These are phyloP conservation scores for Rhea pennata DNA, from an alignment of 2,113 vertebrate genomes.

Conservation along the genomic window DNA sequence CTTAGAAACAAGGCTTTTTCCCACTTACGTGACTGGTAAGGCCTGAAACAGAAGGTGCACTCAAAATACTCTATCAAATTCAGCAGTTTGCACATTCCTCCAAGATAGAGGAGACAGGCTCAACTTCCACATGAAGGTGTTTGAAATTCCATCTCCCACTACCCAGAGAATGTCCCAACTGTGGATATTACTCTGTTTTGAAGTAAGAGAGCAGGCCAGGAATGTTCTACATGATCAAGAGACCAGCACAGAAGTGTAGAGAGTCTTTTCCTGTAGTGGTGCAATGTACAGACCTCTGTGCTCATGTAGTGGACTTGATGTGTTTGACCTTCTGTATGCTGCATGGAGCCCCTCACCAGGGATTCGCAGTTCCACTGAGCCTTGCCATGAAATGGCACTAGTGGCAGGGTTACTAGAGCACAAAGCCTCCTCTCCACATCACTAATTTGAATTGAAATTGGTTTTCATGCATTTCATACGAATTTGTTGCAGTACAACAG, in stretches of 20 bases:
- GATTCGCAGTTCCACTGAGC: too few relatives aligned
- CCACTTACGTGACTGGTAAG: fast-evolving
- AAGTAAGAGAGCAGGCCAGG: background rate
- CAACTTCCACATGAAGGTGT: background rate
- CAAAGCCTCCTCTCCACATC: background rate
- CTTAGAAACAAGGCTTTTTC: background rate
- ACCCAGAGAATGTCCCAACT: background rate
- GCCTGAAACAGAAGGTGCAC: background rate
- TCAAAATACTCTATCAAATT: background rate
- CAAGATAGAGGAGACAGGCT: background rate
- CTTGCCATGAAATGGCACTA: too few relatives aligned
- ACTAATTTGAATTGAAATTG: background rate
- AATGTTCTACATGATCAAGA: too few relatives aligned
- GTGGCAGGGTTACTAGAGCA: background rate
- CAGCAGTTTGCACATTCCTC: background rate
- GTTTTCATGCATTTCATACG: background rate
- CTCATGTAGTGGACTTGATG: too few relatives aligned
- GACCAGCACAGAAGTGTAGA: too few relatives aligned
- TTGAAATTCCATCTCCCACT: background rate
- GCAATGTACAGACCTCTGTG: too few relatives aligned
- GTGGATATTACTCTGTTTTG: background rate
- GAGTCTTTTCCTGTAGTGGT: too few relatives aligned
- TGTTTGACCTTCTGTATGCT: too few relatives aligned
- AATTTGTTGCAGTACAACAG: background rate
- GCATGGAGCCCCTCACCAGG: too few relatives aligned